Evolutionary conservation across 2,113 vertebrate species (phyloP).

Genomic region (Myiozetetes cayanensis): DNA sequence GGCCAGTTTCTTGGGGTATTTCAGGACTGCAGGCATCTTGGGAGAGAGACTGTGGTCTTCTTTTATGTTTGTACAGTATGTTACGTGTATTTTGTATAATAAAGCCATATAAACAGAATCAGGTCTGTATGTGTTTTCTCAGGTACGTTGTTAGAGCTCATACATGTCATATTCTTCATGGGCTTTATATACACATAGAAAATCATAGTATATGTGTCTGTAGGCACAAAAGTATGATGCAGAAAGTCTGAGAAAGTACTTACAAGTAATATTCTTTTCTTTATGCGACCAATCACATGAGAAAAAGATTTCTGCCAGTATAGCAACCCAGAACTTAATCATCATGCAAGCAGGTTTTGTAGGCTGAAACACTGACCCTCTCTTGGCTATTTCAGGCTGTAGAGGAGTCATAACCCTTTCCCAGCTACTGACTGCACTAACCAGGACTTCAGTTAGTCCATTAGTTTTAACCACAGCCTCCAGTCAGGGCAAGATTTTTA

Average conservation of each 20-base stretch:
- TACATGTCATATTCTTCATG: not conserved
- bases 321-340: not conserved
- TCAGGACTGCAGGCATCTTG: not conserved
- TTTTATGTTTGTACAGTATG: not conserved
- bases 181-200: not conserved
- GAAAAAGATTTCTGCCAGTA: not conserved
- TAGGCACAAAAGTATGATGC: not conserved
- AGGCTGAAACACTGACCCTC: not conserved
- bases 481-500: not conserved
- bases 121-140: not conserved
- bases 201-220: not conserved
- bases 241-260: not conserved
- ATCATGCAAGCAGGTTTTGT: rapidly evolving
- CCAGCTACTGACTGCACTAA: not conserved
- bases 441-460: not conserved
- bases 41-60: not conserved
- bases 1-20: not conserved
- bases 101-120: not conserved
- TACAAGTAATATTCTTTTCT: not conserved
- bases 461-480: not conserved
- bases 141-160: not conserved
- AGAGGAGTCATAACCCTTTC: not conserved
- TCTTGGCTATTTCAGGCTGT: not conserved
- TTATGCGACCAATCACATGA: not conserved
- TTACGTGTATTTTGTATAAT: not conserved